Conservation (phyloP, 2,888 invertebrate genomes). For the Ashinkailepas kermadecensis region DNA sequence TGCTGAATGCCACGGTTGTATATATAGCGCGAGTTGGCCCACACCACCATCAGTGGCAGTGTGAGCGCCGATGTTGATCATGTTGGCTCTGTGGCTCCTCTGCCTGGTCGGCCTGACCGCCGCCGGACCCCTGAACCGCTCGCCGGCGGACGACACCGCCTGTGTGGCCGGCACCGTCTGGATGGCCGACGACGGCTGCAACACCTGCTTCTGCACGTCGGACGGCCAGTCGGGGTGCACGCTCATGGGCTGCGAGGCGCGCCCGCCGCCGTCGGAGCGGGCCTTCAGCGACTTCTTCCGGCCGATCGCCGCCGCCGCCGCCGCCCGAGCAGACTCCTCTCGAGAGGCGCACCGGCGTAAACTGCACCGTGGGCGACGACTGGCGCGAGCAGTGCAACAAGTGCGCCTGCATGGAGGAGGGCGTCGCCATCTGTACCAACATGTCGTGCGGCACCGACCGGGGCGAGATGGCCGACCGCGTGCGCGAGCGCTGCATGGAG, state of each 20-base stretch:
- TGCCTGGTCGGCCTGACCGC: not conserved
- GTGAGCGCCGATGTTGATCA: not conserved
- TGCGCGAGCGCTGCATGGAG: not conserved
- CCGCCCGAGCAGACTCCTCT: not conserved
- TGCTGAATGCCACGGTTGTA: not conserved
- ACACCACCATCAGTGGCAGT: not conserved
- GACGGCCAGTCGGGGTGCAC: not conserved
- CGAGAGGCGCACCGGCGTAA: not conserved
- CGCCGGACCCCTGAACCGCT: not conserved
- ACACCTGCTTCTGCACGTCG: slow-evolving; percentile 8
- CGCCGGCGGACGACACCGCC: too few relatives aligned
- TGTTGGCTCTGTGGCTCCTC: not conserved
- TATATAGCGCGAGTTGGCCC: not conserved
- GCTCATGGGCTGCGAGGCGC: not conserved
- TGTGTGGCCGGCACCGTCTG: not conserved
- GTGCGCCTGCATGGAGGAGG: not conserved
- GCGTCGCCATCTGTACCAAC: slow-evolving; percentile 12
- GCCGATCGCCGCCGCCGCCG: not conserved
- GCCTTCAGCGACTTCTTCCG: not conserved
- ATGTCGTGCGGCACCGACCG: not conserved
- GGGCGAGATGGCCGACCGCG: not conserved
- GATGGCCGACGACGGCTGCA: not conserved
- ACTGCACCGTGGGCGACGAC: not conserved
- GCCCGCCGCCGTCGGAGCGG: not conserved
- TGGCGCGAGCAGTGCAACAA: slow-evolving; percentile 11